phyloP scores from a whole-genome alignment of 1,140 invertebrate species.

The Cyphomyrmex costatus region DNA sequence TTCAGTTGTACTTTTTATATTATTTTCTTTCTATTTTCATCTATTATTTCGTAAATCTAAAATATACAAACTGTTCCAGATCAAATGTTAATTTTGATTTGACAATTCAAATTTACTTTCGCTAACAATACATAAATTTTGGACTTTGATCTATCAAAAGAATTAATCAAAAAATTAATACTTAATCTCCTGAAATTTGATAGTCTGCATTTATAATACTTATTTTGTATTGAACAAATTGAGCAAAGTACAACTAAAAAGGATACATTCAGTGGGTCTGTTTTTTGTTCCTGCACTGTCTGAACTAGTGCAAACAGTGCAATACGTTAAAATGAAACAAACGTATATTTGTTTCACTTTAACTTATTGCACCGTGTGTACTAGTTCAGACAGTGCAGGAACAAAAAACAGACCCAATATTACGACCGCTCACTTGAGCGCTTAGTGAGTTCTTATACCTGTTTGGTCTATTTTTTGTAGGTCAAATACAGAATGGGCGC shows the following conservation, averaged over 20 bases:
- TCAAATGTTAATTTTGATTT: not conserved
- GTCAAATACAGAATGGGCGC: too few relatives aligned
- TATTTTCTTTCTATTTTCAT: not conserved
- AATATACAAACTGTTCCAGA: not conserved
- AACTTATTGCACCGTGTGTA: too few relatives aligned
- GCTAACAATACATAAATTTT: not conserved
- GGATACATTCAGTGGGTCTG: not conserved
- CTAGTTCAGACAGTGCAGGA: too few relatives aligned
- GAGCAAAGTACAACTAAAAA: conserved; percentile 49
- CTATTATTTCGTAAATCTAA: not conserved
- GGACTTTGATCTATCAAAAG: conserved; percentile 2
- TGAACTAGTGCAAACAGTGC: too few relatives aligned
- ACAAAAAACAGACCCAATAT: too few relatives aligned
- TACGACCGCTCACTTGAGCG: too few relatives aligned
- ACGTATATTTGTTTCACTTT: too few relatives aligned
- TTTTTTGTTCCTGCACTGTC: too few relatives aligned
- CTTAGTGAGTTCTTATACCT: too few relatives aligned
- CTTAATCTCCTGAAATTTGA: not conserved
- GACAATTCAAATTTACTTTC: not conserved
- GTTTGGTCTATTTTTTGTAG: too few relatives aligned
- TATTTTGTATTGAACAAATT: not conserved
- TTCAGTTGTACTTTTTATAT: conserved; percentile 10
- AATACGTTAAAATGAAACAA: too few relatives aligned
- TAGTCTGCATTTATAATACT: not conserved
- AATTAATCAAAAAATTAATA: not conserved